Base-by-base conservation (phyloP, 2,113 vertebrate genomes). In the Phalacrocorax carbo region DNA sequence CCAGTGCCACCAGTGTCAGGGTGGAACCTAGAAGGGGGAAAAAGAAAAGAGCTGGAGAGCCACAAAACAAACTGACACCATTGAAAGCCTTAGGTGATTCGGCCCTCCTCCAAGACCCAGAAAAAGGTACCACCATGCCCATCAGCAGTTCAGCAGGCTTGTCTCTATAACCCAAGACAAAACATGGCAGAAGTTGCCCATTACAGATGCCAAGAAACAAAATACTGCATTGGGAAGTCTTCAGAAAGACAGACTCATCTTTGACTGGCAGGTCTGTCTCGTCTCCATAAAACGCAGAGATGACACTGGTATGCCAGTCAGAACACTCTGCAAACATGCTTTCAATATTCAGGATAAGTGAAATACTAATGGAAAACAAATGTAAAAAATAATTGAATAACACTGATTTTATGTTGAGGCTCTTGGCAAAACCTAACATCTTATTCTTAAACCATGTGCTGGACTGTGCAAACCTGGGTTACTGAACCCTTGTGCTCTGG, bases 231-330 rank as follows among this genome's bases (percentile, higher is more conserved):
- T 14, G 68, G 32, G 12, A 80, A 42, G 32, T 46, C 62, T 58
- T 60, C 46, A 49, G 19, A 72, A 73, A 49, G 11, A 15, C 57
- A 58, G 22, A 57, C 22, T 69, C 42, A 22, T 30, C 32, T 68
- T 70, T 30, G 29, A 51, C 36, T 15, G 9, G 32, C 54, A 66
- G 13, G 44, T 65, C 58, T 51, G 25, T 27, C 36, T 76, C 2
- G 0, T 21, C n/a, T 73, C 64, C 1, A 1, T 36, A 29, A 69
- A 58, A 66, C 7, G 34, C 0, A 22, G 38, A 18, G 7, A 10
- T 2, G 36, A 62, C 20, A 72, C 25, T 12, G 12, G 22, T 48
- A 9, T 36, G 57, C 26, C 54, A 62, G 38, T 13, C 40, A 57
- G 34, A 82, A 40, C 25, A 9, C 72, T 55, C 16, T 32, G 38